A percentile compares a stretch with the other conserved stretches of the same genome.
Conservation (phyloP, 2,113 vertebrate genomes). For the Sinocyclocheilus maitianheensis region DNA sequence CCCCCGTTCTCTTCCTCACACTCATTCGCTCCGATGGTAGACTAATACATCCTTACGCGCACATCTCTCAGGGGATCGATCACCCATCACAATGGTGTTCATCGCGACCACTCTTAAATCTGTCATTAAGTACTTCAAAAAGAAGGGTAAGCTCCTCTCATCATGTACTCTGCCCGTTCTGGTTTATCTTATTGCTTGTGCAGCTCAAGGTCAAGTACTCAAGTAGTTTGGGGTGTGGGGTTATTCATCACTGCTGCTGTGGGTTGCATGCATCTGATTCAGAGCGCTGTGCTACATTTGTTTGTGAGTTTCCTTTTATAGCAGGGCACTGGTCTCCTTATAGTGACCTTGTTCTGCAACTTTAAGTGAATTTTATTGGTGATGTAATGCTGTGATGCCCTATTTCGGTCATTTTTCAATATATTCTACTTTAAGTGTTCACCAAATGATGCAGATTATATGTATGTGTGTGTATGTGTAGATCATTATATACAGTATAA, state of each 20-base stretch:
- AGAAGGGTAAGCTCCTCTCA: slow-evolving; percentile 57
- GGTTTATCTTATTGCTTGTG: slow-evolving; percentile 16
- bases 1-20: not conserved
- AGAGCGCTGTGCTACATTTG: not conserved
- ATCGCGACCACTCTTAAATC: slow-evolving; percentile 61
- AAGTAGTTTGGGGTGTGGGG: slow-evolving; percentile 33
- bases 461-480: not conserved
- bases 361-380: not conserved
- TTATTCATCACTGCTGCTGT: not conserved
- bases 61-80: slow-evolving; percentile 29
- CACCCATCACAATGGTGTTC: slow-evolving; percentile 56
- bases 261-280: slow-evolving; percentile 7
- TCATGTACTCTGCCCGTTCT: not conserved
- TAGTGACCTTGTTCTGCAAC: slow-evolving; percentile 39
- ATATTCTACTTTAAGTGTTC: not conserved
- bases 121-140: slow-evolving; percentile 64
- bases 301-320: slow-evolving; percentile 8
- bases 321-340: not conserved
- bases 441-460: not conserved
- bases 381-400: not conserved
- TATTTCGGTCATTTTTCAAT: not conserved
- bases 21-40: slow-evolving; percentile 16
- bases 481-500: not conserved
- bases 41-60: slow-evolving; percentile 23
- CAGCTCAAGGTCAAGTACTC: slow-evolving; percentile 53